Evolutionary conservation across 2,113 vertebrate genomes (phyloP).

Genomic region (Peromyscus polionotus): DNA sequence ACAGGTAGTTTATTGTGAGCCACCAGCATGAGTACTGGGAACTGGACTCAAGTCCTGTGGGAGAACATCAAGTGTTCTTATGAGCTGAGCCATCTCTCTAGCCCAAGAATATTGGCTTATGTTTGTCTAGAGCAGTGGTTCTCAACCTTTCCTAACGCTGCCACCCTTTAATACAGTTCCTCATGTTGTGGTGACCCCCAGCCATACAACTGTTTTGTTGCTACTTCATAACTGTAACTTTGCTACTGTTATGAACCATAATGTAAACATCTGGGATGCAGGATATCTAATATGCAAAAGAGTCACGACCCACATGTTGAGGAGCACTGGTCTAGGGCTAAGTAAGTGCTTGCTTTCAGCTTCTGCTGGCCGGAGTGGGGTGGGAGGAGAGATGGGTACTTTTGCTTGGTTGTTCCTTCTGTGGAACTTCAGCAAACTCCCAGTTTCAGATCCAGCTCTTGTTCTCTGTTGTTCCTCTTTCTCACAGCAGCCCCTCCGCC

Average conservation of each 20-base stretch:
- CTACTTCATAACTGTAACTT: not conserved
- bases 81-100: not conserved
- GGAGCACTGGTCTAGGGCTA: not conserved
- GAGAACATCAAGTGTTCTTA: not conserved
- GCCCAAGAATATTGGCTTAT: not conserved
- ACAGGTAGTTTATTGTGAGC: not conserved
- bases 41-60: not conserved
- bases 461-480: not conserved
- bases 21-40: not conserved
- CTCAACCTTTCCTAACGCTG: no score
- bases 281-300: not conserved
- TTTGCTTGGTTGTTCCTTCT: not conserved
- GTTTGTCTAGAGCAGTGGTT: not conserved
- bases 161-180: not conserved
- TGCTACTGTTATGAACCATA: not conserved
- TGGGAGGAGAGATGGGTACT: no score
- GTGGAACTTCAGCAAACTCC: not conserved
- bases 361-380: not conserved
- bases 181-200: not conserved
- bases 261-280: not conserved
- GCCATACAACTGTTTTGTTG: not conserved
- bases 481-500: not conserved
- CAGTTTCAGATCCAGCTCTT: not conserved
- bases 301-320: not conserved
- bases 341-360: not conserved